Base-by-base conservation (phyloP, 1,140 invertebrate genomes). In the Pseudomyrmex dendroicus region DNA sequence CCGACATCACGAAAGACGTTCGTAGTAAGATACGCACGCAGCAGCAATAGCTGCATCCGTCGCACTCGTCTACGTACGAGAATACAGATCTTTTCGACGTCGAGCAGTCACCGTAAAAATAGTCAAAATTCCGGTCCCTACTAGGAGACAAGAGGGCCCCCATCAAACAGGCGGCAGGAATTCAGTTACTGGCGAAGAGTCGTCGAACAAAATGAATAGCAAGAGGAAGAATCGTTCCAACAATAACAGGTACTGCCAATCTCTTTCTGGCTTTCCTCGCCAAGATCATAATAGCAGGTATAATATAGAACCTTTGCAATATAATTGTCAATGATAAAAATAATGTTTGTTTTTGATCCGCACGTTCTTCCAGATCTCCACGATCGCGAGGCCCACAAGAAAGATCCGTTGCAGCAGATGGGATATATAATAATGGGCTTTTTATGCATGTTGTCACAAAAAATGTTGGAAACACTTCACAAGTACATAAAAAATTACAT, bases 371-470 rank as follows among this genome's bases (percentile, higher is more conserved):
- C 87, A 96, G 96, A 94, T 95, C 96, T 85, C 96, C 96, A 66
- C 95, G 96, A 87, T 95, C 92, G 76, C 93, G 96, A 88, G 91
- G 91, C 70, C 90, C 92, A 15, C 93, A 92, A 74, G 94, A 95
- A 64, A 95, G 96, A 88, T 93, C 92, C 67, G 95, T 97, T 52
- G 93, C 95, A 85, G 95, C 96, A 25, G 97, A 98, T 91, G 98
- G 98, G 82, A 96, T 98, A 46, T 98, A 98, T 92, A 97, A 96
- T 87, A 98, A 98, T 95, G 95, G 96, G 83, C 96, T 96, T 92
- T 98, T 98, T 93, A 98, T 98, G 96, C 97, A 98, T 95, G 96
- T 97, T 22, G 96, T 96, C 63, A 97, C 97, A 82, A 96, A 96
- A 88, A 96, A 98, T 91, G 96, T 98, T 73, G 98, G 98, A 83